Percentiles rank a stretch among this genome's conserved stretches.
These are phyloP conservation scores for Gymnoscopelus microlampas DNA, from an alignment of 2,797 vertebrate species.

Conservation along the genomic window DNA sequence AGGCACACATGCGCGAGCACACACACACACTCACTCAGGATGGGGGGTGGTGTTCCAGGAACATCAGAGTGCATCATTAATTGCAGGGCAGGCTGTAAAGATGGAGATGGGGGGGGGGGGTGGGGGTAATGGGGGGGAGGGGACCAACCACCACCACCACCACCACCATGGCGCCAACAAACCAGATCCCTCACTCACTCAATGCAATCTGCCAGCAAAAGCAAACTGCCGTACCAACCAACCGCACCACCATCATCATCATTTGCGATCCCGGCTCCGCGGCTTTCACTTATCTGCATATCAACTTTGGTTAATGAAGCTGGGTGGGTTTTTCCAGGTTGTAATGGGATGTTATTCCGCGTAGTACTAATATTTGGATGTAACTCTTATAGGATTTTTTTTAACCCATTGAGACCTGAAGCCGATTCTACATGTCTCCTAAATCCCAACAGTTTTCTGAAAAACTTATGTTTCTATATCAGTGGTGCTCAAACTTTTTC, in stretches of 20 bases:
- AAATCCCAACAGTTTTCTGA: no score
- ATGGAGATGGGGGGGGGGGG: neutral
- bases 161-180: slow-evolving; percentile 46
- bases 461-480: no score
- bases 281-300: slow-evolving; percentile 40
- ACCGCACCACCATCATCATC: slow-evolving; percentile 35
- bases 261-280: slow-evolving; percentile 22
- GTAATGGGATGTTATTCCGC: neutral
- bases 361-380: slow-evolving; percentile 38
- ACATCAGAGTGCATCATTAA: slow-evolving; percentile 62
- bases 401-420: no score
- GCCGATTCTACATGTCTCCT: no score
- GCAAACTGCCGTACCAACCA: slow-evolving; percentile 17
- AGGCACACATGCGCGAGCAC: neutral
- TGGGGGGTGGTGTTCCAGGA: slow-evolving; percentile 35
- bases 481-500: no score
- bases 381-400: slow-evolving; percentile 18
- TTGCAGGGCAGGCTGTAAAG: slow-evolving; percentile 44
- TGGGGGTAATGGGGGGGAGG: slow-evolving; percentile 10
- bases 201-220: neutral
- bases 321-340: slow-evolving; percentile 23
- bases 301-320: slow-evolving; percentile 52
- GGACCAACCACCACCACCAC: neutral
- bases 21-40: neutral
- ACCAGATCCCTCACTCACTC: slow-evolving; percentile 18